Base-by-base conservation (phyloP, 1,140 invertebrate species). In the Linepithema humile region DNA sequence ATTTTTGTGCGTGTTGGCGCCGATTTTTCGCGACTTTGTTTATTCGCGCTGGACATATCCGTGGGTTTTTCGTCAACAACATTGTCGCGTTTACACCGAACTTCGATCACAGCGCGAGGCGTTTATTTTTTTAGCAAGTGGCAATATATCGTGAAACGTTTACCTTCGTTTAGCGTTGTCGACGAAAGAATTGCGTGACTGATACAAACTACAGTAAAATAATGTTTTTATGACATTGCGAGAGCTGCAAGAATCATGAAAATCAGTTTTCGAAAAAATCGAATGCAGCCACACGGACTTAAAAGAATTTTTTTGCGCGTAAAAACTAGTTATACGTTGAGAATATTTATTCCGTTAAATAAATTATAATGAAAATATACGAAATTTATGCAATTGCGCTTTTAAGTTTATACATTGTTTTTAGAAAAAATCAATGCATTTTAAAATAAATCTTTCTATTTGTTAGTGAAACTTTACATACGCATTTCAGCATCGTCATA, bases 81-180 rank as follows among this genome's bases (percentile, higher is more conserved):
- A 15, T 65, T 62, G 26, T 48, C 12, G 62, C 75, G 17, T 69
- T 77, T 69, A 23, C 62, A 78, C n/a, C 40, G n/a, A 12, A 45
- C n/a, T 29, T 48, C 12, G 73, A 62, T 43, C n/a, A 17, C 7
- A 6, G 12, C 7, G 3, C 1, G 10, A 12, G 5, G 9, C 17
- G n/a, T 75, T 75, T 64, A 43, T 74, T 74, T 74, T 74, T 74
- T 74, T 32, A 75, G 40, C 40, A 75, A 62, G n/a, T 75, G 26
- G 26, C 64, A 75, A 75, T 75, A 48, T 45, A 74, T 60, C 57
- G 10, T 1, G 40, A 75, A 75, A 35, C 17, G 9, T 75, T 75
- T 57, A 40, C 10, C 9, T 57, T 73, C 17, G 15, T 29, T 20
- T 23, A 35, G n/a, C n/a, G 23, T 29, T 9, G 26, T 20, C 1